These are phyloP conservation scores for Triplophysa tibetana DNA, from an alignment of 2,113 vertebrate species.

Conservation along the genomic window DNA sequence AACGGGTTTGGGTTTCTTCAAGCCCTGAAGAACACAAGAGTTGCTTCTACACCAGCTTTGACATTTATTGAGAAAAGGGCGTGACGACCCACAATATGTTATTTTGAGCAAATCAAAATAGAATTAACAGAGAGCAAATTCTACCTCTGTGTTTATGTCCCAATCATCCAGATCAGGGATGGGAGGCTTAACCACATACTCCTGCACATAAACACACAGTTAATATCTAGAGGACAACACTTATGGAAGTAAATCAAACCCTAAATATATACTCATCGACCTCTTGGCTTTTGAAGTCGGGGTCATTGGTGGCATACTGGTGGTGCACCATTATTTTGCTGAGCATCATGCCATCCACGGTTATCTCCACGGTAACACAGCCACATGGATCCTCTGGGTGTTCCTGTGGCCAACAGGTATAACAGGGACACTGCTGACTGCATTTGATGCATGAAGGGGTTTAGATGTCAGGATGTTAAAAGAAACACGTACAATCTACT, in stretches of 20 bases:
- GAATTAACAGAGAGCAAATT: slow-evolving; percentile 12
- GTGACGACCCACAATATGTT: not conserved
- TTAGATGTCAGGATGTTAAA: not conserved
- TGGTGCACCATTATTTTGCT: slow-evolving; percentile 82
- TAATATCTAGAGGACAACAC: not conserved
- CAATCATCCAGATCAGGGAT: slow-evolving; percentile 66
- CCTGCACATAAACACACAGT: slow-evolving; percentile 57
- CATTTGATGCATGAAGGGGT: not conserved
- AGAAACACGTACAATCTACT: not conserved
- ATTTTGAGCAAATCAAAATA: not conserved
- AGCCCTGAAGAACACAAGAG: slow-evolving; percentile 66
- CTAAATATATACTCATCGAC: slow-evolving; percentile 45
- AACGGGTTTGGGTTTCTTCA: slow-evolving; percentile 61
- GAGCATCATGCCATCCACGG: slow-evolving; percentile 79
- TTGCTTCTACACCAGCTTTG: not conserved
- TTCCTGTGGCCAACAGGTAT: slow-evolving; percentile 70
- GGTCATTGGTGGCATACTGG: slow-evolving; percentile 66
- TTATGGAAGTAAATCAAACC: slow-evolving; percentile 6
- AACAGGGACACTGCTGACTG: not conserved
- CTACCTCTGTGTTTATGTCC: slow-evolving; percentile 78
- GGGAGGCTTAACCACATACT: slow-evolving; percentile 19
- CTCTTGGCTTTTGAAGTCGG: slow-evolving; percentile 23
- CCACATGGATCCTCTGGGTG: slow-evolving; percentile 70
- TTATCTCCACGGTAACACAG: slow-evolving; percentile 75
- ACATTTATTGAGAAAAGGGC: not conserved